phyloP scores from a whole-genome alignment of 2,797 vertebrate species.

The Helostoma temminkii region DNA sequence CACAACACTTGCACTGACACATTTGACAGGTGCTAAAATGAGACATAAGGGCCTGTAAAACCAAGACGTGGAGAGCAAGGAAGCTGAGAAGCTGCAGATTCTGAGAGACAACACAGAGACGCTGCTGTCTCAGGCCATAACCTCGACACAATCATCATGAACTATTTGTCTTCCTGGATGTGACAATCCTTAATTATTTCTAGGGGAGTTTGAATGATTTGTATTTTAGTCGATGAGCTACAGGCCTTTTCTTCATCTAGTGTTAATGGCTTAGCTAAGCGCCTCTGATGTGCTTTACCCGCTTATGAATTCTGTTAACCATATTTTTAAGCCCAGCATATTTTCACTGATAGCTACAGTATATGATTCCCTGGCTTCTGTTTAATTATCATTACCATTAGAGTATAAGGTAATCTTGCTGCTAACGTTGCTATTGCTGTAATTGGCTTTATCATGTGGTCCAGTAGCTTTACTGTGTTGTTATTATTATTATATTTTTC shows the following conservation, averaged over 20 bases:
- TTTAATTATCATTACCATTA: slow-evolving; percentile 66
- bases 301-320: slow-evolving; percentile 55
- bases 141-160: slow-evolving; percentile 38
- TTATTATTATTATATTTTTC: slow-evolving; percentile 25
- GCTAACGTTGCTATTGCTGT: slow-evolving; percentile 38
- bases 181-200: slow-evolving; percentile 70
- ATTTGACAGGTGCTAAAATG: slow-evolving; percentile 64
- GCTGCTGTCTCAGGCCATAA: slow-evolving; percentile 39
- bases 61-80: slow-evolving; percentile 23
- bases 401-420: slow-evolving; percentile 52
- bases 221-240: slow-evolving; percentile 63
- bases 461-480: slow-evolving; percentile 21
- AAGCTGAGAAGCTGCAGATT: slow-evolving; percentile 41
- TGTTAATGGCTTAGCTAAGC: slow-evolving; percentile 74
- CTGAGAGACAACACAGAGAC: slow-evolving; percentile 25
- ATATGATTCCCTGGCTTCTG: slow-evolving; percentile 41
- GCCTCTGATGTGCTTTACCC: slow-evolving; percentile 65
- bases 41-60: slow-evolving; percentile 59
- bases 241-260: slow-evolving; percentile 64
- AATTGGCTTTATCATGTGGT: slow-evolving; percentile 54
- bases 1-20: slow-evolving; percentile 50
- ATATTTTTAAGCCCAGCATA: slow-evolving; percentile 43
- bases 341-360: slow-evolving; percentile 50
- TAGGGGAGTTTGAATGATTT: slow-evolving; percentile 63
- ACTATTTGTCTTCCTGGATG: slow-evolving; percentile 62